These are phyloP conservation scores for Pao palembangensis DNA, from an alignment of 2,113 vertebrate genomes.

Conservation along the genomic window DNA sequence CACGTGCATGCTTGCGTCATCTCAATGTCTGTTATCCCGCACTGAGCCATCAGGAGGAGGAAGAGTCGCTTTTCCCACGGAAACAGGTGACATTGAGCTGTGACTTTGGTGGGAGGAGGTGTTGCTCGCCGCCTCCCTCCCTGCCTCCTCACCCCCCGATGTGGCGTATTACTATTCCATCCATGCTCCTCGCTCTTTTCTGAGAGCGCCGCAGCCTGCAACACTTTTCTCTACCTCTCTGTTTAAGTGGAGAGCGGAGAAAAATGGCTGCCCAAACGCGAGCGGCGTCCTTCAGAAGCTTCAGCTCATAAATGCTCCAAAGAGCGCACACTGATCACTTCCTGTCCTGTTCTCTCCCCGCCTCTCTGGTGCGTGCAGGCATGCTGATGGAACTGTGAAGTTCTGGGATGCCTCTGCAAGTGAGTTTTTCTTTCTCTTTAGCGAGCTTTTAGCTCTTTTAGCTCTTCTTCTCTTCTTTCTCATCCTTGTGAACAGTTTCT, in stretches of 20 bases:
- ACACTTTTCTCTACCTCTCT: conserved; percentile 22
- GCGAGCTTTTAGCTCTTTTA: too few species aligned
- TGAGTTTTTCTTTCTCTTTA: conserved; percentile 66
- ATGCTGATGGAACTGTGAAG: conserved; percentile 97
- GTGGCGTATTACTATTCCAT: conserved; percentile 42
- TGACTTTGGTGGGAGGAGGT: conserved; percentile 26
- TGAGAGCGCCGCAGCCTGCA: conserved; percentile 27
- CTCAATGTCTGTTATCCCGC: conserved; percentile 37
- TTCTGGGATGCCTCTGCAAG: conserved; percentile 99
- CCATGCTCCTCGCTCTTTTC: conserved; percentile 19
- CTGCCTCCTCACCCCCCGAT: too few species aligned
- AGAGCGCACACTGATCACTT: too few species aligned
- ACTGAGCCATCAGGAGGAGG: conserved; percentile 30
- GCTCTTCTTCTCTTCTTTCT: too few species aligned
- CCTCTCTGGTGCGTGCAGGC: conserved; percentile 70
- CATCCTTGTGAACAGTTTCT: too few species aligned
- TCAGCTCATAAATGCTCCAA: too few species aligned
- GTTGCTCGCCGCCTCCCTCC: conserved; percentile 9
- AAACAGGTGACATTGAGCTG: conserved; percentile 53
- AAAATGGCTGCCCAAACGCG: conserved; percentile 12
- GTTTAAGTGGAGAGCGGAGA: conserved; percentile 16
- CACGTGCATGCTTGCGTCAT: conserved; percentile 22
- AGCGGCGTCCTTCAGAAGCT: too few species aligned
- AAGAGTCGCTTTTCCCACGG: conserved; percentile 13
- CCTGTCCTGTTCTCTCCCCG: neutral